These are phyloP conservation scores for Oligia strigilis DNA, from an alignment of 2,888 invertebrate species.

Conservation along the genomic window DNA sequence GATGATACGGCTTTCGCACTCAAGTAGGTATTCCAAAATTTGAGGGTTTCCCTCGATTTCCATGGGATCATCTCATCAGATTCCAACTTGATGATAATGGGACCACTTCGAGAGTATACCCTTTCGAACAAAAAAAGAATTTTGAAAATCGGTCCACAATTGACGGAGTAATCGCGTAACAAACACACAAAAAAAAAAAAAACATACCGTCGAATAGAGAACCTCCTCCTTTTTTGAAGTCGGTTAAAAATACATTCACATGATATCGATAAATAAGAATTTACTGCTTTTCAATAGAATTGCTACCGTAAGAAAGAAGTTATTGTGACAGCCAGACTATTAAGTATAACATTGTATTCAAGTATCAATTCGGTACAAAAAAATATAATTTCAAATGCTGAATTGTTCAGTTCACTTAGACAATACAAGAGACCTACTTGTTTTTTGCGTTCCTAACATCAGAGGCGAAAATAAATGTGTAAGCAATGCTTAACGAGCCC, in stretches of 20 bases:
- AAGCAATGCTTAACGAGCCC: not conserved
- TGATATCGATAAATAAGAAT: conserved; percentile 14
- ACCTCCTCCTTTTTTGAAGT: too few relatives aligned
- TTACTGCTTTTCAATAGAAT: conserved; percentile 8
- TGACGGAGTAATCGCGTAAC: too few relatives aligned
- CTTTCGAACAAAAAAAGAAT: too few relatives aligned
- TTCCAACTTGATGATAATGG: too few relatives aligned
- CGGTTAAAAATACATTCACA: not conserved
- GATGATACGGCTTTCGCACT: too few relatives aligned
- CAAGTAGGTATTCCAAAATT: too few relatives aligned
- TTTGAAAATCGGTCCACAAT: too few relatives aligned
- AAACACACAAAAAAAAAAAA: too few relatives aligned
- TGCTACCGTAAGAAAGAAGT: conserved; percentile 24
- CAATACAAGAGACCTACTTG: conserved; percentile 13
- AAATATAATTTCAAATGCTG: conserved; percentile 6
- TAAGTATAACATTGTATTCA: conserved; percentile 37
- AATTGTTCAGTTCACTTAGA: conserved; percentile 34
- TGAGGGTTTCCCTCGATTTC: too few relatives aligned
- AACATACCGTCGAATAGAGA: too few relatives aligned
- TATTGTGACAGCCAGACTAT: conserved; percentile 37
- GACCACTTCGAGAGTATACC: too few relatives aligned
- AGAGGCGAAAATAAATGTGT: not conserved
- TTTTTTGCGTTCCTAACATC: not conserved
- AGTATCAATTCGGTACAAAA: conserved; percentile 28
- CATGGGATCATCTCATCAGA: too few relatives aligned